Conservation (phyloP, 2,888 invertebrate genomes). For the Perizoma flavofasciatum region DNA sequence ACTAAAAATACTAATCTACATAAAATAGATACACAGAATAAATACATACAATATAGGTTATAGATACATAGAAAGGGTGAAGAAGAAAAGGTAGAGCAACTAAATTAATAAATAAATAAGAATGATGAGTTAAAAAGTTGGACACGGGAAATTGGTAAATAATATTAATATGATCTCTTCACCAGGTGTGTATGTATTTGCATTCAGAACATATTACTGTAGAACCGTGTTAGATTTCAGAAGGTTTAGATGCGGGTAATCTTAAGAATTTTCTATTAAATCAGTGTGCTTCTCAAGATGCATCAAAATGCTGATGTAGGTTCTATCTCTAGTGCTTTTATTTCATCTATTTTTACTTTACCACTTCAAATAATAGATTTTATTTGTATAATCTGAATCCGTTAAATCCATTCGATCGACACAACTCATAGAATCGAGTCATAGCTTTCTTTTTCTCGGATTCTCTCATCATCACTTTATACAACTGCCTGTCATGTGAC, state of each 20-base stretch:
- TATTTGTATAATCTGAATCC: conserved; percentile 72
- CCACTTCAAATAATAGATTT: conserved; percentile 51
- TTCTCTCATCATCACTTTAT: conserved; percentile 75
- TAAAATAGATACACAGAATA: conserved; percentile 40
- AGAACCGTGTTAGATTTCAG: conserved; percentile 26
- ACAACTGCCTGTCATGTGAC: conserved; percentile 71
- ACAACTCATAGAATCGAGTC: conserved; percentile 71
- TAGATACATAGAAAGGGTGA: conserved; percentile 36
- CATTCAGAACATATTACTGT: conserved; percentile 75
- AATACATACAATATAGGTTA: conserved; percentile 22
- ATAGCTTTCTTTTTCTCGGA: conserved; percentile 74
- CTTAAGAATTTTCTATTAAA: conserved; percentile 11
- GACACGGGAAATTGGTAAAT: conserved; percentile 21
- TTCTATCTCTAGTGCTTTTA: conserved; percentile 47
- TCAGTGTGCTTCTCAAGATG: conserved; percentile 55
- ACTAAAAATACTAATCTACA: conserved; percentile 45
- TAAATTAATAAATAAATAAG: conserved; percentile 26
- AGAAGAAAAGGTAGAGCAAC: conserved; percentile 37
- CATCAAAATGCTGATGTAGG: conserved; percentile 56
- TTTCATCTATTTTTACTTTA: conserved; percentile 63
- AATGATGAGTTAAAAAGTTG: conserved; percentile 44
- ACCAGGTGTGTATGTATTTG: conserved; percentile 53
- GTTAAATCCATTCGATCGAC: conserved; percentile 67
- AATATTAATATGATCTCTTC: conserved; percentile 31
- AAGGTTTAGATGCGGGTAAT: conserved; percentile 22